Percentiles rank a stretch among this genome's conserved stretches.
These are phyloP conservation scores for Callipepla californica DNA, from an alignment of 2,113 vertebrate genomes.

Conservation along the genomic window DNA sequence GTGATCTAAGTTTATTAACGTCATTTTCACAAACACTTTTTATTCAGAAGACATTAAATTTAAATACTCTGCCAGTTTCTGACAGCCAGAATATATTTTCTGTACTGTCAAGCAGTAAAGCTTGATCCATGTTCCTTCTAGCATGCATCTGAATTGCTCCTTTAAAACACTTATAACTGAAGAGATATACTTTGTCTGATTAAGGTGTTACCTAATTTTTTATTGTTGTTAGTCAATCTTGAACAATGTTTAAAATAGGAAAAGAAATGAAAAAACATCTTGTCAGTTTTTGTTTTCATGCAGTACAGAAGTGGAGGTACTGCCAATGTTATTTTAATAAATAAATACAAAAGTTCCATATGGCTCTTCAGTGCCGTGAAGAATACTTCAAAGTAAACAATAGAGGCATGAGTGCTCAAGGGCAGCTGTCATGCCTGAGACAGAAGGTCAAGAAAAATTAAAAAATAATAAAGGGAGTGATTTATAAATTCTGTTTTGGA, in stretches of 20 bases:
- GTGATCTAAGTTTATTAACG: background rate
- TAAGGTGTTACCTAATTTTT: background rate
- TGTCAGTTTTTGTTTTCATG: background rate
- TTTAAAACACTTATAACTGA: background rate
- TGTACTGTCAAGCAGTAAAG: background rate
- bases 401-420: background rate
- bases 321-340: background rate
- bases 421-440: background rate
- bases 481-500: background rate
- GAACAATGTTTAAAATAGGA: background rate
- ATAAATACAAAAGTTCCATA: background rate
- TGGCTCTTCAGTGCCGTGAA: background rate
- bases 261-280: rapidly evolving
- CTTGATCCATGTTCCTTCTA: background rate
- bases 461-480: background rate
- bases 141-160: background rate
- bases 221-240: background rate
- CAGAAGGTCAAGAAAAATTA: background rate
- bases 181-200: background rate
- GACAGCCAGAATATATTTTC: background rate
- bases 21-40: background rate
- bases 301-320: background rate
- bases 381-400: background rate
- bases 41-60: background rate
- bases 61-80: background rate